Evolutionary conservation across 2,113 vertebrate species (phyloP).

Genomic region (Caracal caracal): DNA sequence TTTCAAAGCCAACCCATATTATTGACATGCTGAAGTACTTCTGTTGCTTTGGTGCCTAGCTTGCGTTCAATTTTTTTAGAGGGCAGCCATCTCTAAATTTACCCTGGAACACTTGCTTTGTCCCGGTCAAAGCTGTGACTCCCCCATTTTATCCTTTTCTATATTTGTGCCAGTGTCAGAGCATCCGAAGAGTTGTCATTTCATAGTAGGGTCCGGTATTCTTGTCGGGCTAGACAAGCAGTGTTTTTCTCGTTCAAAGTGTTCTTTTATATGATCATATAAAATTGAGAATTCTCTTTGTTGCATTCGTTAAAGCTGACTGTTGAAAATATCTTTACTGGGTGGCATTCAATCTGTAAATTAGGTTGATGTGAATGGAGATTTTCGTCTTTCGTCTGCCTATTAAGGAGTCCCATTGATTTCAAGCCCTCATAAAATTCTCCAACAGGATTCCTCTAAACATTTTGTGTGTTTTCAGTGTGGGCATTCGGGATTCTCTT

Average conservation of each 20-base stretch:
- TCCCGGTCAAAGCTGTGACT: background rate
- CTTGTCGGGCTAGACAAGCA: background rate
- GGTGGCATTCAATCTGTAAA: constrained; percentile 18
- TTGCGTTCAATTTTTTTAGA: background rate
- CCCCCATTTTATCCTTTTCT: background rate
- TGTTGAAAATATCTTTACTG: background rate
- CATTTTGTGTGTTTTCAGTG: constrained; percentile 1
- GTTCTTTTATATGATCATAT: constrained; percentile 9
- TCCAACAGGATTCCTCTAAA: background rate
- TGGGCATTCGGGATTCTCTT: constrained; percentile 41
- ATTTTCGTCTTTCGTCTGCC: background rate
- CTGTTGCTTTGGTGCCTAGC: background rate
- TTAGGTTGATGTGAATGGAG: constrained; percentile 26
- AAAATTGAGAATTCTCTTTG: constrained; percentile 27
- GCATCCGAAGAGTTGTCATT: background rate
- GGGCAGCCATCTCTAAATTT: background rate
- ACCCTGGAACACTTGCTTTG: background rate
- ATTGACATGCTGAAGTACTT: background rate
- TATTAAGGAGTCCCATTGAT: background rate
- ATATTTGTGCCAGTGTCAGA: background rate
- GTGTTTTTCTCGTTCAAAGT: background rate
- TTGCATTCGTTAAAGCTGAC: background rate
- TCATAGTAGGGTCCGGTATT: background rate
- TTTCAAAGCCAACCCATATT: background rate
- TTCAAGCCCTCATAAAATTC: constrained; percentile 12